Evolutionary conservation across 1,140 invertebrate species (phyloP).

Genomic region (Drosophila lacteicornis): DNA sequence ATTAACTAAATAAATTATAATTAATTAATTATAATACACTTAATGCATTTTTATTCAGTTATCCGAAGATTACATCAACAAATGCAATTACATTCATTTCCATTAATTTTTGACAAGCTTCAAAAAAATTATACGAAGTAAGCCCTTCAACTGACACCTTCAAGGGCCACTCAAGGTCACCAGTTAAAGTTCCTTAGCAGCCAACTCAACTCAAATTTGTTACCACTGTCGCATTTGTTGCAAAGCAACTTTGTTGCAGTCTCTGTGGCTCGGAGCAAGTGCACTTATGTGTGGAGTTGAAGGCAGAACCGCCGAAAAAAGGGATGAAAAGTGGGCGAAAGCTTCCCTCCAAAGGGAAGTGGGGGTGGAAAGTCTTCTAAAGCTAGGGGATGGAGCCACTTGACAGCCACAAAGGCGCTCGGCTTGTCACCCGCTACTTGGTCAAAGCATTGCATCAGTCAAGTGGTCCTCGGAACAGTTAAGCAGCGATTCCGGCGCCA

Average conservation of each 20-base stretch:
- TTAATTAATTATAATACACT: too few relatives aligned
- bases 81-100: background rate
- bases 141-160: slow-evolving; percentile 13
- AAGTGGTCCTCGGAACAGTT: slow-evolving; percentile 74
- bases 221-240: slow-evolving; percentile 36
- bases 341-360: too few relatives aligned
- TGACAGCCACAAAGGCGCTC: slow-evolving; percentile 78
- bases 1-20: background rate
- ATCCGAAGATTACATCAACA: background rate
- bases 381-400: slow-evolving; percentile 45
- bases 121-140: background rate
- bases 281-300: slow-evolving; percentile 73
- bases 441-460: slow-evolving; percentile 78
- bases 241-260: slow-evolving; percentile 58
- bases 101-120: background rate
- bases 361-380: too few relatives aligned
- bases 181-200: slow-evolving; percentile 22
- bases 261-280: slow-evolving; percentile 55
- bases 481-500: slow-evolving; percentile 76
- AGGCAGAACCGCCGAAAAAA: slow-evolving; percentile 41
- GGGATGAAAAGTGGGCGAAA: background rate
- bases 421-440: slow-evolving; percentile 78
- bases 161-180: slow-evolving; percentile 38
- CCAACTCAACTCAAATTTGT: slow-evolving; percentile 33
- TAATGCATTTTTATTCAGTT: background rate